Evolutionary conservation across 2,888 invertebrate species (phyloP).

Genomic region (Pteria penguin): DNA sequence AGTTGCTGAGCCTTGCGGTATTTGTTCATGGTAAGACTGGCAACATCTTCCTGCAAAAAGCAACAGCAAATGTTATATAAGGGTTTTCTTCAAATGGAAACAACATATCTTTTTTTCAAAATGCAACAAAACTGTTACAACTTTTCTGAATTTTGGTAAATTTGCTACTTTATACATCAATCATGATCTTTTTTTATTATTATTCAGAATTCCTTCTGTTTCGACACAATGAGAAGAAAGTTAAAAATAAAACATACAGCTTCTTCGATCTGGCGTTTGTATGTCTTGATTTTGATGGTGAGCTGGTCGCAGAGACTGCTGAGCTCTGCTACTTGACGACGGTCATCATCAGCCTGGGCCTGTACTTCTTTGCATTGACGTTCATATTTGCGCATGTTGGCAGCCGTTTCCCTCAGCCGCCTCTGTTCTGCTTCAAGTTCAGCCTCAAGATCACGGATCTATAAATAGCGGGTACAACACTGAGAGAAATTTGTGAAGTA

Average conservation of each 20-base stretch:
- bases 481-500: no score
- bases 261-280: conserved; percentile 79
- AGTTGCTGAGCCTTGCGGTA: conserved; percentile 79
- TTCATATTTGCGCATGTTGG: conserved; percentile 76
- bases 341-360: conserved; percentile 76
- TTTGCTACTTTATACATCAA: no score
- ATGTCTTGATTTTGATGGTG: conserved; percentile 75
- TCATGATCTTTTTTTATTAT: no score
- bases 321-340: conserved; percentile 74
- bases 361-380: conserved; percentile 75
- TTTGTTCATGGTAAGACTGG: conserved; percentile 80
- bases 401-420: conserved; percentile 74
- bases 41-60: conserved; percentile 78
- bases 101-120: not conserved
- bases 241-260: conserved; percentile 75
- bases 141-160: no score
- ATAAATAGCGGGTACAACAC: not conserved
- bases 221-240: no score
- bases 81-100: no score
- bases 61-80: not conserved
- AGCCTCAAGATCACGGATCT: conserved; percentile 79
- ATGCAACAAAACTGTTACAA: no score
- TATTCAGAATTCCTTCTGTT: no score
- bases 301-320: conserved; percentile 74
- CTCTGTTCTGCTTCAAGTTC: conserved; percentile 79